Evolutionary conservation across 2,888 invertebrate genomes (phyloP), one percentile per base, ranked within the genome.

Genomic region (Amiota minor): DNA sequence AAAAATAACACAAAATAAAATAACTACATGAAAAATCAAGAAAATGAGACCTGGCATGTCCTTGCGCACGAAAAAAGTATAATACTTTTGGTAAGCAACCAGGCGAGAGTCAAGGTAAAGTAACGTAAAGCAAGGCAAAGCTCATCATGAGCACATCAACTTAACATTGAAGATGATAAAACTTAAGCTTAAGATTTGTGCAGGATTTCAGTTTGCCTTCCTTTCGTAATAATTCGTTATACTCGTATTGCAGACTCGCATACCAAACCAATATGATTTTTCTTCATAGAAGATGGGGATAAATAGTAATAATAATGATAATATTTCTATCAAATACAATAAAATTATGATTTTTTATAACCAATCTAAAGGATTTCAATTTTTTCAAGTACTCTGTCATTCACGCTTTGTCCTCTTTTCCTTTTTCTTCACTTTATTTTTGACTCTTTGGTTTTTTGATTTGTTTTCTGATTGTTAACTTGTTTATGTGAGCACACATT

Each of bases 141-240:
- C 64, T 64, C 49, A 67, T 67, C 49, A 47, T 67, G 65, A 12
- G 65, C 65, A 49, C 65, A 62, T 35, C 62, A 35, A 35, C 35
- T 35, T 35, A 35, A 35, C 35, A 35, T 23, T 35, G 35, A 35
- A 62, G 45, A 23, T 16, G 62, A 35, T 35, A 8, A 35, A 35
- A 35, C 62, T 45, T 62, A 45, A 62, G 62, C 18, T 35, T 8
- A 62, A 35, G 35, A 23, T 62, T 62, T 35, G 18, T 62, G 62
- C 14, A 12, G 45, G 62, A 62, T 62, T 62, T 35, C 14, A 45
- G 45, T 49, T 65, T 65, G 45, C 20, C 18, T 16, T 11, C 18
- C 35, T 14, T 62, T 62, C 16, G 6, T 16, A 62, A 12, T 49
- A 49, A 49, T 65, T 65, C 49, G n/a, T 65, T 46, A 47, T 62